Percentiles rank a stretch among this genome's conserved stretches.
phyloP scores from a whole-genome alignment of 2,888 invertebrate species.

The Pollenia angustigena region DNA sequence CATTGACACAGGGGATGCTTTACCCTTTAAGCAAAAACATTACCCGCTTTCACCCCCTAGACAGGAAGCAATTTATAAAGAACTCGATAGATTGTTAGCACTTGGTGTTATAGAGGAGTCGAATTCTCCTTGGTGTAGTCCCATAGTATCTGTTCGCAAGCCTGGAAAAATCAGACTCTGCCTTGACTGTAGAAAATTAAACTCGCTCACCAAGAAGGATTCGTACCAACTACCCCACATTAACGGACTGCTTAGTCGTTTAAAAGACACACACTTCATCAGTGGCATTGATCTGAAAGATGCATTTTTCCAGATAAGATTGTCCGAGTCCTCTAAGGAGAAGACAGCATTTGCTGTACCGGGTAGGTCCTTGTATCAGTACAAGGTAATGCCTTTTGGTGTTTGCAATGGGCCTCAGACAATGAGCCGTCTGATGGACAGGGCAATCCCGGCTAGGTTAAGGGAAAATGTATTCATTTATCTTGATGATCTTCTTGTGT shows the following conservation, averaged over 20 bases:
- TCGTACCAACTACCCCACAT: constrained; percentile 63
- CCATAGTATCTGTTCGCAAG: constrained; percentile 45
- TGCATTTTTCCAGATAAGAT: constrained; percentile 60
- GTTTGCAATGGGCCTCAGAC: constrained; percentile 70
- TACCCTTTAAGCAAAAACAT: constrained; percentile 54
- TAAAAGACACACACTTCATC: constrained; percentile 61
- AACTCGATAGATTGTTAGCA: constrained; percentile 60
- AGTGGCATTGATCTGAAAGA: constrained; percentile 61
- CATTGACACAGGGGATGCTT: constrained; percentile 41
- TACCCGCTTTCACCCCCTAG: constrained; percentile 65
- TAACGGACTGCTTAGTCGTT: constrained; percentile 58
- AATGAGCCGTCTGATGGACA: constrained; percentile 65
- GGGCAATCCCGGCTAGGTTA: constrained; percentile 32
- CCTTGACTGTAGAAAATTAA: constrained; percentile 62
- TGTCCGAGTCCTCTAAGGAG: constrained; percentile 52
- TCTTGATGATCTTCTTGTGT: constrained; percentile 28
- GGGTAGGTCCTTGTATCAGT: constrained; percentile 71
- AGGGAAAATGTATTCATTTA: constrained; percentile 38
- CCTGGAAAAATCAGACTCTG: constrained; percentile 65
- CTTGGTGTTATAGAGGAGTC: constrained; percentile 61
- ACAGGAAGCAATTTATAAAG: constrained; percentile 56
- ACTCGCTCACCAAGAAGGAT: constrained; percentile 62
- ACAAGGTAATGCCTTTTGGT: constrained; percentile 73
- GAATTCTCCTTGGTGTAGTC: constrained; percentile 53
- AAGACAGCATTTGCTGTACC: constrained; percentile 77